These are phyloP conservation scores for Drosophila pseudotalamancana DNA, from an alignment of 2,888 invertebrate species.

Conservation along the genomic window DNA sequence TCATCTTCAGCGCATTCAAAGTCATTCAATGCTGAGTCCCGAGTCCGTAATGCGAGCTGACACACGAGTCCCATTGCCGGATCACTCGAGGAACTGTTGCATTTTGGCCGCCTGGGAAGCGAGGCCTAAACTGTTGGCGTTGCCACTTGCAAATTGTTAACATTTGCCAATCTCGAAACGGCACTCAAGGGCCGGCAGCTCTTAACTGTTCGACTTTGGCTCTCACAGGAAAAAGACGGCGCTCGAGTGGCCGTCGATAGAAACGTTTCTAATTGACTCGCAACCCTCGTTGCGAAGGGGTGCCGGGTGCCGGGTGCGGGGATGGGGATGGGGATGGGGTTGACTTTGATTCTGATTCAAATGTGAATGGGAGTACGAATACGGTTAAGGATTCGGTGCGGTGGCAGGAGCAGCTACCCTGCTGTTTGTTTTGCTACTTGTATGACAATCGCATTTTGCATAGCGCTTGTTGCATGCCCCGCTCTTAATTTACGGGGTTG, in stretches of 20 bases:
- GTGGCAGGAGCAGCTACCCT: constrained; percentile 23
- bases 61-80: constrained; percentile 59
- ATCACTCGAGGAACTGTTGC: constrained; percentile 68
- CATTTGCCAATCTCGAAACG: constrained; percentile 53
- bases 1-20: background rate
- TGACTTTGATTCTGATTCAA: background rate
- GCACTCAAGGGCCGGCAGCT: constrained; percentile 7
- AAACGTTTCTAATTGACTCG: constrained; percentile 74
- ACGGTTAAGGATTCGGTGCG: background rate
- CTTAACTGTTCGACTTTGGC: constrained; percentile 2
- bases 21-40: constrained; percentile 33
- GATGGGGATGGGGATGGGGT: background rate
- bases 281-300: constrained; percentile 48
- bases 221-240: constrained; percentile 24
- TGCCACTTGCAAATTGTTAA: constrained; percentile 73
- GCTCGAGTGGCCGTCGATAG: constrained; percentile 51
- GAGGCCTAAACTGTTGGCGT: constrained; percentile 65
- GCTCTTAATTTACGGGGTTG: constrained; percentile 77
- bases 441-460: constrained; percentile 55
- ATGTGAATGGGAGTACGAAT: too few species aligned
- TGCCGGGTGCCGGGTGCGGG: background rate
- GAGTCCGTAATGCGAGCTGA: constrained; percentile 73
- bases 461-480: constrained; percentile 13
- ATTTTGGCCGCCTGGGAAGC: constrained; percentile 63
- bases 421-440: constrained; percentile 71